phyloP scores from a whole-genome alignment of 2,113 vertebrate genomes.

The Pomatorhinus ruficollis region DNA sequence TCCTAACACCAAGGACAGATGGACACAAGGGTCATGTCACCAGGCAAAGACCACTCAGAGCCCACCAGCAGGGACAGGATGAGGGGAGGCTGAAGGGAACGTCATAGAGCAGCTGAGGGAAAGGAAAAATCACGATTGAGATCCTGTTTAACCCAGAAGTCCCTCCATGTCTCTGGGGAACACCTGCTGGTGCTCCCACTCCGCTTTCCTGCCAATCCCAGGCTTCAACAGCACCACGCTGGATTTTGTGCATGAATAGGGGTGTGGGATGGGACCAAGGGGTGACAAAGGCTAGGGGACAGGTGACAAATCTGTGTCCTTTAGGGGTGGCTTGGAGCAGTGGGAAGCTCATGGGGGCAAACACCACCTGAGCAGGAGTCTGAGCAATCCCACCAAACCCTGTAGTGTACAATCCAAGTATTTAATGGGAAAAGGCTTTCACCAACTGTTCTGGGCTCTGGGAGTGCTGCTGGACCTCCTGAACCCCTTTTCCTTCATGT shows the following conservation, averaged over 20 bases:
- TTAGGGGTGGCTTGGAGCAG: not conserved
- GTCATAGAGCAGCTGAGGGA: not conserved
- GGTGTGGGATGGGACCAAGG: fast-evolving
- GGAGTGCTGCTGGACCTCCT: not conserved
- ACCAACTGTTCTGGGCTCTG: not conserved
- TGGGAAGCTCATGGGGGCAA: fast-evolving
- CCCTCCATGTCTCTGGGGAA: not conserved
- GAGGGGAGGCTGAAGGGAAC: not conserved
- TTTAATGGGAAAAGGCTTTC: not conserved
- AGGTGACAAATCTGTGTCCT: not conserved
- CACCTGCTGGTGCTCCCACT: not conserved
- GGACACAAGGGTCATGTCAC: not conserved
- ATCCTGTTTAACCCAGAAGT: not conserved
- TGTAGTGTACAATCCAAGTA: fast-evolving
- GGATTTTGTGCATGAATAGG: not conserved
- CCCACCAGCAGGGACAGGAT: not conserved
- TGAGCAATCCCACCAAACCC: not conserved
- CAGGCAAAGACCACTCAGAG: fast-evolving
- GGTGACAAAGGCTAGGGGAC: not conserved
- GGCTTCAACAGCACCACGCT: not conserved
- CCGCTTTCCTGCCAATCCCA: not conserved
- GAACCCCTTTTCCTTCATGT: not conserved
- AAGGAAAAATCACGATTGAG: not conserved
- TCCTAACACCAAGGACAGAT: not conserved
- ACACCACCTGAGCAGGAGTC: not conserved